phyloP scores from a whole-genome alignment of 2,797 vertebrate genomes.

The Emys orbicularis region DNA sequence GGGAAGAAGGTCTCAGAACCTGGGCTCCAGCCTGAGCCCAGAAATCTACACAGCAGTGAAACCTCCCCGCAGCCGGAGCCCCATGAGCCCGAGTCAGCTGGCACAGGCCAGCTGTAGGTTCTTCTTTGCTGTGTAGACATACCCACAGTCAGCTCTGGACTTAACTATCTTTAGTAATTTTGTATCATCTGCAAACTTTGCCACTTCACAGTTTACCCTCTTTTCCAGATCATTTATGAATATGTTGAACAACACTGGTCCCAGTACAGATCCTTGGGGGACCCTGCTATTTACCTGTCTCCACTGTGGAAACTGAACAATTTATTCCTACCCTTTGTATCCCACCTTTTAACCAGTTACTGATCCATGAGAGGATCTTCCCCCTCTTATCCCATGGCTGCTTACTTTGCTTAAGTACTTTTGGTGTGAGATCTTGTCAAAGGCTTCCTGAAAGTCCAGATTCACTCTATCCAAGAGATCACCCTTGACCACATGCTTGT shows the following conservation, averaged over 20 bases:
- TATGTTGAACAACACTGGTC: not conserved
- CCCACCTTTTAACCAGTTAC: not conserved
- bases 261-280: not conserved
- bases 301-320: not conserved
- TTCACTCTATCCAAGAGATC: too few relatives aligned
- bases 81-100: not conserved
- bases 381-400: not conserved
- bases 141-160: not conserved
- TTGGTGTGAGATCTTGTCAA: not conserved
- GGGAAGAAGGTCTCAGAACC: not conserved
- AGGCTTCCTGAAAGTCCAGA: not conserved
- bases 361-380: not conserved
- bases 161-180: not conserved
- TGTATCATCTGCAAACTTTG: not conserved
- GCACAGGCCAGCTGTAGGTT: not conserved
- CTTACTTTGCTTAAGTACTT: not conserved
- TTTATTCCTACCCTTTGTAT: not conserved
- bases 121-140: not conserved
- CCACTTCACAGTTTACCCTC: not conserved
- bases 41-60: not conserved
- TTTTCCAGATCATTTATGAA: not conserved
- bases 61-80: not conserved
- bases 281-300: not conserved
- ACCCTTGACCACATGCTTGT: not conserved
- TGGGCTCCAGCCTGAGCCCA: not conserved